phyloP scores from a whole-genome alignment of 2,888 invertebrate genomes.

The Cheilosia grossa region DNA sequence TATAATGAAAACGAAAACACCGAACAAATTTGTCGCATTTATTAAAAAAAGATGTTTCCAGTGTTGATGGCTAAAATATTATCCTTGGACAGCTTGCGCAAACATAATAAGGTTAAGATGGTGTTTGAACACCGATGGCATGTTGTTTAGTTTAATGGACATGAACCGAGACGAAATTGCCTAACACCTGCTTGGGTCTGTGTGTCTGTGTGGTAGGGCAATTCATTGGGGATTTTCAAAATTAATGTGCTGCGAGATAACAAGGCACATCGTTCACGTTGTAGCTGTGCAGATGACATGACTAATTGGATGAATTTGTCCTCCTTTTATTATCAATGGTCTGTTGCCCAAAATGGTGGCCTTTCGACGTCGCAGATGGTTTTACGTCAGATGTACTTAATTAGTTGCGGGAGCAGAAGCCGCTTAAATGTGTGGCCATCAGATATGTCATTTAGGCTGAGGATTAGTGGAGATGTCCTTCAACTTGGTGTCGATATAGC shows the following conservation, averaged over 20 bases:
- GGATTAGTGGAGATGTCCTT: no score
- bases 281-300: no score
- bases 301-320: no score
- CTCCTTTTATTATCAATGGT: no score
- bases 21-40: constrained; percentile 20
- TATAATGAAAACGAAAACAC: constrained; percentile 32
- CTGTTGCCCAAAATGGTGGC: no score
- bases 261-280: neutral
- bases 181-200: neutral
- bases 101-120: constrained; percentile 20
- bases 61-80: neutral
- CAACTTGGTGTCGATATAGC: no score
- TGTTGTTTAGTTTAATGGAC: constrained; percentile 25
- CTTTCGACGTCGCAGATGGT: no score
- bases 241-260: constrained; percentile 4
- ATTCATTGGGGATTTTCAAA: neutral
- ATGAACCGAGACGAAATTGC: neutral
- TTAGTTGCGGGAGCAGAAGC: no score
- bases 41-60: neutral
- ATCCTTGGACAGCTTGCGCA: neutral
- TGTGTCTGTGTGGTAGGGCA: neutral
- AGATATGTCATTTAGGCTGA: no score
- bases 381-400: no score
- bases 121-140: neutral
- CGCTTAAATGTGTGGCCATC: no score